Conservation (phyloP, 2,113 vertebrate species). For the Leptobrachium leishanense region DNA sequence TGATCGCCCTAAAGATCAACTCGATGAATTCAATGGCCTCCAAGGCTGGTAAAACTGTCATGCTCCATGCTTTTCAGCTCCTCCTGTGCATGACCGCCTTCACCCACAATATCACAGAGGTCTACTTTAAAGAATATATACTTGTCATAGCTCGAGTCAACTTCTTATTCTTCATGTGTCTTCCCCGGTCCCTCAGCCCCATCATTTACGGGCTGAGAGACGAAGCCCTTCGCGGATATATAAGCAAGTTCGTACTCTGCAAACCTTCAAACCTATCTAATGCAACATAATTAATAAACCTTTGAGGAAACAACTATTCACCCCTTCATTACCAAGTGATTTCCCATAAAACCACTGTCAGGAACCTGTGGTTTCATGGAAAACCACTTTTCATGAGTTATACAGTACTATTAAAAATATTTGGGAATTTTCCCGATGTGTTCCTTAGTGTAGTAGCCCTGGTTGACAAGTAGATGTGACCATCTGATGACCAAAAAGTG, state of each 20-base stretch:
- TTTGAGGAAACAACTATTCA: no score
- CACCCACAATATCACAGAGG: background rate
- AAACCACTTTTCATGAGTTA: no score
- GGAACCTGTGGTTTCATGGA: no score
- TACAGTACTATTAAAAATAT: no score
- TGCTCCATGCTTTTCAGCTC: conserved; percentile 12
- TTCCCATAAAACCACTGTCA: no score
- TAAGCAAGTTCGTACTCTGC: background rate
- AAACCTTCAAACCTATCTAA: background rate
- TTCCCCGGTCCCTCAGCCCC: conserved; percentile 22
- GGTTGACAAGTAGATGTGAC: no score
- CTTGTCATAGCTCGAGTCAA: background rate
- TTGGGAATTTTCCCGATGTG: no score
- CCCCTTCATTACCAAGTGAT: no score
- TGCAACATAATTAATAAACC: no score
- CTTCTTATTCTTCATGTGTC: background rate
- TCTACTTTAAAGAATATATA: background rate
- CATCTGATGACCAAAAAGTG: no score
- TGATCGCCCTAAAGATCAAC: background rate
- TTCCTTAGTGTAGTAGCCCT: no score
- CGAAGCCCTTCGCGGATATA: background rate
- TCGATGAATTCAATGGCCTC: background rate
- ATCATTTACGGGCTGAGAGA: conserved; percentile 23
- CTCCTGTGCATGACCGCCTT: conserved; percentile 10
- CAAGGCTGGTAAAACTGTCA: conserved; percentile 18